These are phyloP conservation scores for Salmo trutta DNA, from an alignment of 2,797 vertebrate species.

Conservation along the genomic window DNA sequence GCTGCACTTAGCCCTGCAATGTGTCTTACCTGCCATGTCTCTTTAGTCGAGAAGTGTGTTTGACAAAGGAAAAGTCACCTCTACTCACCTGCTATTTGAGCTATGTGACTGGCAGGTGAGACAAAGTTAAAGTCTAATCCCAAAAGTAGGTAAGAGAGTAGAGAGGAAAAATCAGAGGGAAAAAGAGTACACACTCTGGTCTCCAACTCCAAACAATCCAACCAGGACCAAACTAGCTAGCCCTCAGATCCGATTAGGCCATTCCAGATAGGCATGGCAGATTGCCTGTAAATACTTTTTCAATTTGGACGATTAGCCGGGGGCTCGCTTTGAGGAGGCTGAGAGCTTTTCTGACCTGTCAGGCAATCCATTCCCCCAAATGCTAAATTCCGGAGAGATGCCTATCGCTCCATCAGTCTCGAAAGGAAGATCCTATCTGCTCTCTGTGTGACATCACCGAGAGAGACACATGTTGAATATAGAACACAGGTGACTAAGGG, in stretches of 20 bases:
- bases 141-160: slow-evolving; percentile 12
- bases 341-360: slow-evolving; percentile 40
- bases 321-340: slow-evolving; percentile 40
- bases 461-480: background rate
- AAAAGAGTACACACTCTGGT: slow-evolving; percentile 16
- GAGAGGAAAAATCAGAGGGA: slow-evolving; percentile 38
- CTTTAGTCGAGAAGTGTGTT: slow-evolving; percentile 26
- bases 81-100: slow-evolving; percentile 40
- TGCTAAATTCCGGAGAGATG: slow-evolving; percentile 53
- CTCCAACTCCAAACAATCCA: slow-evolving; percentile 28
- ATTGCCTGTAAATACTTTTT: slow-evolving; percentile 60
- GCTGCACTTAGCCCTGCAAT: slow-evolving; percentile 28
- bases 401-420: slow-evolving; percentile 49
- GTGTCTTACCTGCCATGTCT: slow-evolving; percentile 34
- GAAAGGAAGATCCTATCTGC: slow-evolving; percentile 51
- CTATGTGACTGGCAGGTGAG: slow-evolving; percentile 35
- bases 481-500: background rate
- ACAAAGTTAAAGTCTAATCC: slow-evolving; percentile 30
- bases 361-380: slow-evolving; percentile 45
- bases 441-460: background rate
- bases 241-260: slow-evolving; percentile 47
- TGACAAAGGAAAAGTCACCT: slow-evolving; percentile 52
- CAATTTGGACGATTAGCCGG: slow-evolving; percentile 49
- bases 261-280: slow-evolving; percentile 40
- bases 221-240: slow-evolving; percentile 15